A percentile compares a stretch with the other conserved stretches of the same genome.
Conservation (phyloP, 1,140 invertebrate genomes). For the Brachionus calyciflorus region DNA sequence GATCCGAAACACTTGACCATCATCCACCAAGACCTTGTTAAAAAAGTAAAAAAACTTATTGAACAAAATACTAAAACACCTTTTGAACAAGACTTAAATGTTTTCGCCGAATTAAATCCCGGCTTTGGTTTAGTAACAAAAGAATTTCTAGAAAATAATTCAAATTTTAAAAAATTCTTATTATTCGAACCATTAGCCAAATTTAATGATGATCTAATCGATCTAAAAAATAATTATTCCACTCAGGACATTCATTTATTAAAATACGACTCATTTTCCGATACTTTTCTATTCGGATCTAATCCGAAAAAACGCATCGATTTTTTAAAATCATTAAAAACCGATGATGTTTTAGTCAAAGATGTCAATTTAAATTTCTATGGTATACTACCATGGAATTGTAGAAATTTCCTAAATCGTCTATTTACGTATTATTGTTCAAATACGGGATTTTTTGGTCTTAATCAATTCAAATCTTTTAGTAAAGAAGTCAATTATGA, state of each 20-base stretch:
- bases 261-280: not conserved
- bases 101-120: conserved; percentile 5
- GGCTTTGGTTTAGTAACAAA: conserved; percentile 14
- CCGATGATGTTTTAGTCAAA: not conserved
- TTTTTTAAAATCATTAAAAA: not conserved
- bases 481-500: not conserved
- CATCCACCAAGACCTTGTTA: not conserved
- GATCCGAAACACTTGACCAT: conserved; percentile 30
- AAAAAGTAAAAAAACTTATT: conserved; percentile 4
- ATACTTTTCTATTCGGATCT: not conserved
- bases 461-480: not conserved
- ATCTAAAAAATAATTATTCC: not conserved
- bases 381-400: conserved; percentile 43
- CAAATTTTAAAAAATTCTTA: not conserved
- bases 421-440: not conserved
- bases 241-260: not conserved
- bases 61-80: not conserved
- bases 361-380: conserved; percentile 1
- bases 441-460: not conserved
- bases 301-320: not conserved
- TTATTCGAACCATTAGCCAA: conserved; percentile 2
- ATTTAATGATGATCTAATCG: not conserved
- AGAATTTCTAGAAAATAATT: not conserved
- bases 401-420: conserved; percentile 13
- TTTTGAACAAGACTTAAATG: not conserved